Conservation (phyloP, 92 coral and sea anemone species). For the Blastomussa wellsi region DNA sequence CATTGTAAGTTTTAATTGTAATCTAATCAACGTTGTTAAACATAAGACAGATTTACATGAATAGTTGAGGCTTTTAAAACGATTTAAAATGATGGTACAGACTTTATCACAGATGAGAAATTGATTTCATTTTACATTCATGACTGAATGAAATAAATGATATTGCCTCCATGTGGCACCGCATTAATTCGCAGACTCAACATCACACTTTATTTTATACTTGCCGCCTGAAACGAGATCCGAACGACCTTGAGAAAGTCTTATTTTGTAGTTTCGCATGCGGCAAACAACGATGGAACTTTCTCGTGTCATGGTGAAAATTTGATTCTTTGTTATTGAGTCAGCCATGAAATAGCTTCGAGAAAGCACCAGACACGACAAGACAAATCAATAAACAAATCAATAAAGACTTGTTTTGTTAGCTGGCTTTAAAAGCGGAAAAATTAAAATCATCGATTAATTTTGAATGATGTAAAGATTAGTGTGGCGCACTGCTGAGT, state of each 20-base stretch:
- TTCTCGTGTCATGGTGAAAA: neutral
- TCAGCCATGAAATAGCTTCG: neutral
- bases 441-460: neutral
- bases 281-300: neutral
- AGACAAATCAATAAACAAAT: no score
- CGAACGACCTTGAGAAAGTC: no score
- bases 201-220: no score
- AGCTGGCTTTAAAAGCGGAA: neutral
- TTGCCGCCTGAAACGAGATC: no score
- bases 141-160: neutral
- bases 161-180: neutral
- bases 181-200: no score
- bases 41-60: neutral
- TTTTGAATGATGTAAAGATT: neutral
- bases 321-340: neutral
- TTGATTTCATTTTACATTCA: no score
- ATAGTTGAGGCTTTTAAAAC: neutral
- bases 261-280: no score
- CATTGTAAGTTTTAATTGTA: neutral
- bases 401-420: constrained; percentile 2
- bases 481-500: neutral
- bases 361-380: no score
- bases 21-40: neutral
- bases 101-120: neutral
- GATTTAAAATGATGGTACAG: neutral